These are phyloP conservation scores for Callyntrura sp. DNA, from an alignment of 2,888 invertebrate genomes.

Conservation along the genomic window DNA sequence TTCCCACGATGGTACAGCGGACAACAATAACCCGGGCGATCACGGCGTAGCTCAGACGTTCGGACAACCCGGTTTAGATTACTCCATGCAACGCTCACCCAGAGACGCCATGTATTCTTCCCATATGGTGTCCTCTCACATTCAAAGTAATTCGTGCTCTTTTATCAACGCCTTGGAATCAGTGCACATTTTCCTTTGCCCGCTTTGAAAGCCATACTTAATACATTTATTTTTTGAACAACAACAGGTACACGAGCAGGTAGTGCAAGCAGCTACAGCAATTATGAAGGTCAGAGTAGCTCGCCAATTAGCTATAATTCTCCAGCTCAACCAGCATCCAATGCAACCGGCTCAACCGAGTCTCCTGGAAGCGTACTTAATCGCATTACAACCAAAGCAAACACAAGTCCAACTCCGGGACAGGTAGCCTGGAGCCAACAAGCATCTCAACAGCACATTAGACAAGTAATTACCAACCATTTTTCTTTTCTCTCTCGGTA, in stretches of 20 bases:
- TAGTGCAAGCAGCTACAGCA: constrained; percentile 89
- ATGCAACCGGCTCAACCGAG: constrained; percentile 85
- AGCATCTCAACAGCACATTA: constrained; percentile 85
- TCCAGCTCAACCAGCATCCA: constrained; percentile 88
- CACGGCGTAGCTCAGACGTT: constrained; percentile 84
- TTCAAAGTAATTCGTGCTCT: constrained; percentile 84
- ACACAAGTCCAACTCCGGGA: constrained; percentile 90
- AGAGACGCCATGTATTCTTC: constrained; percentile 86
- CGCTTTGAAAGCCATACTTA: neutral
- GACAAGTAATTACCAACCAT: constrained; percentile 86
- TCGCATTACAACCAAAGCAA: constrained; percentile 89
- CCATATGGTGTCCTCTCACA: constrained; percentile 85
- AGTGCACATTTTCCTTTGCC: neutral
- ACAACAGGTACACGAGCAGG: constrained; percentile 87
- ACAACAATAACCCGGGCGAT: constrained; percentile 84
- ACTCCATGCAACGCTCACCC: constrained; percentile 89
- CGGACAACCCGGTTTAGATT: constrained; percentile 89
- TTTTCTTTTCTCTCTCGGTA: constrained; percentile 45
- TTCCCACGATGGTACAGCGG: constrained; percentile 84
- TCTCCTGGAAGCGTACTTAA: constrained; percentile 87
- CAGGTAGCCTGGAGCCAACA: constrained; percentile 88
- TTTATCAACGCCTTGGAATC: no score
- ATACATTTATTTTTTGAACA: neutral
- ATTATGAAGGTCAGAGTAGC: constrained; percentile 90
- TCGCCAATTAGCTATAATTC: constrained; percentile 89